phyloP scores from a whole-genome alignment of 2,888 invertebrate genomes.

The Cheilosia soror region DNA sequence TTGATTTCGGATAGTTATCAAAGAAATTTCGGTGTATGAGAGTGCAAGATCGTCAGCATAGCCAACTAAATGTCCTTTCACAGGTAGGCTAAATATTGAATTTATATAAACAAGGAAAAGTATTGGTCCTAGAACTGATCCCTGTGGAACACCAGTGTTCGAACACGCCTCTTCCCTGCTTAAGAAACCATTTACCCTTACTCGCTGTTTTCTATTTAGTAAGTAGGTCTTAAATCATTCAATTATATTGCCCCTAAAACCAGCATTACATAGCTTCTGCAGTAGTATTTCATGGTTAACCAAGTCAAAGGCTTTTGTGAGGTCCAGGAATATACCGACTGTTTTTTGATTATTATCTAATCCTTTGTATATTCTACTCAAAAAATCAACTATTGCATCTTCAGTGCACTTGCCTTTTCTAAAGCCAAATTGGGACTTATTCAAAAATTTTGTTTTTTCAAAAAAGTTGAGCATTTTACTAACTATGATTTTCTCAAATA shows the following conservation, averaged over 20 bases:
- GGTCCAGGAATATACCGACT: neutral
- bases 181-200: neutral
- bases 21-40: neutral
- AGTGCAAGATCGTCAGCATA: too few species aligned
- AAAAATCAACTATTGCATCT: neutral
- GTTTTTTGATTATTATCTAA: slow-evolving; percentile 1
- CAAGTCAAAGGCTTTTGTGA: neutral
- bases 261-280: neutral
- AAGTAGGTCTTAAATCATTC: neutral
- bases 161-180: slow-evolving; percentile 4
- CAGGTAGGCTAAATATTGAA: neutral
- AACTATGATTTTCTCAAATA: slow-evolving; percentile 3
- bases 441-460: neutral
- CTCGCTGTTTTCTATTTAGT: neutral
- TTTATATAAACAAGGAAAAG: neutral
- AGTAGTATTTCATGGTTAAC: neutral
- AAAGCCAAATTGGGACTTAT: neutral
- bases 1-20: neutral
- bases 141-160: slow-evolving; percentile 24
- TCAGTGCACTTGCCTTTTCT: neutral
- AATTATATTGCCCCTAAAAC: neutral
- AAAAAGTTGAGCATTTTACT: neutral
- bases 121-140: slow-evolving; percentile 9
- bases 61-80: neutral
- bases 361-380: neutral